A percentile compares a stretch with the other conserved stretches of the same genome.
phyloP scores from a whole-genome alignment of 2,888 invertebrate genomes.

The Cyaniris semiargus region DNA sequence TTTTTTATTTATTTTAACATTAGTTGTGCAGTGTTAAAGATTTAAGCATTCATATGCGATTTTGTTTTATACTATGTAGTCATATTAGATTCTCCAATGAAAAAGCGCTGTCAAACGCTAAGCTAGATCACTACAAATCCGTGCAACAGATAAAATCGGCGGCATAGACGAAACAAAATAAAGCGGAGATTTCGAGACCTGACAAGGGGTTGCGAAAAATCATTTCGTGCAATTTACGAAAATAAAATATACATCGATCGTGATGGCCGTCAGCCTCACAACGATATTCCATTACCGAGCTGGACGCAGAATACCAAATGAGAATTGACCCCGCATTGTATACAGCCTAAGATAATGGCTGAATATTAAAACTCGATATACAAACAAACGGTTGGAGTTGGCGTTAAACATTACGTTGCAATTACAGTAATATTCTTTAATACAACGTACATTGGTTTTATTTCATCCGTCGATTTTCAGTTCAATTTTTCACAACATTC shows the following conservation, averaged over 20 bases:
- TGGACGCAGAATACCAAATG: slow-evolving; percentile 69
- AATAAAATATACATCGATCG: slow-evolving; percentile 75
- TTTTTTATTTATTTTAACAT: too few species aligned
- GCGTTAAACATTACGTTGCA: background rate
- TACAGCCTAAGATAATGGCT: slow-evolving; percentile 49
- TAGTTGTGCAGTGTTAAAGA: too few species aligned
- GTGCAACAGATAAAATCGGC: slow-evolving; percentile 33
- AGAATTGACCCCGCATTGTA: slow-evolving; percentile 61
- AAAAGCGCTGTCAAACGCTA: background rate
- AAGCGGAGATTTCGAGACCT: slow-evolving; percentile 52
- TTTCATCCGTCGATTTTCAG: background rate
- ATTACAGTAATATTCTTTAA: background rate
- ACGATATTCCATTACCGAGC: slow-evolving; percentile 74
- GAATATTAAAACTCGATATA: slow-evolving; percentile 41
- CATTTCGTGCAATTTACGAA: slow-evolving; percentile 70
- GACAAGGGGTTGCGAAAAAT: slow-evolving; percentile 69
- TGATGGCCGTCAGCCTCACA: slow-evolving; percentile 61
- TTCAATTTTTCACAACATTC: too few species aligned
- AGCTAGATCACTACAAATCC: slow-evolving; percentile 10
- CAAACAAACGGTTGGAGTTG: slow-evolving; percentile 33
- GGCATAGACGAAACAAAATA: slow-evolving; percentile 36
- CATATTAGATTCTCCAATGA: background rate
- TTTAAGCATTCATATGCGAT: too few species aligned
- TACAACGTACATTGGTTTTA: background rate
- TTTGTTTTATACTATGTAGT: background rate